Evolutionary conservation across 2,113 vertebrate species (phyloP), one percentile per base, ranked within the genome.

Genomic region (Planiliza haematocheilus): DNA sequence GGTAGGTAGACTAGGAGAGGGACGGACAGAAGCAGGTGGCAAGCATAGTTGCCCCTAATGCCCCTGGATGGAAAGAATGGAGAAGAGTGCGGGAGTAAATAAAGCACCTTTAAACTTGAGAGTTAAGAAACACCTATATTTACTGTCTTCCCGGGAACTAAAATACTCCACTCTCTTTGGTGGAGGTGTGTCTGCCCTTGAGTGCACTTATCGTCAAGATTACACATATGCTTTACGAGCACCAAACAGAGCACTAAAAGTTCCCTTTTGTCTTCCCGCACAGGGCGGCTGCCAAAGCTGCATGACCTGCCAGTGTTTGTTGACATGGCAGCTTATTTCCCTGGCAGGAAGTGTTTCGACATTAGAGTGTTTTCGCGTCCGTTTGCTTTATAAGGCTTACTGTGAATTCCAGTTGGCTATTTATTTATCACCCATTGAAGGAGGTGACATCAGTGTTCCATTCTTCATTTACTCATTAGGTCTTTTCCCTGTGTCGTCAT

Each of bases 21-120:
- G 58, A 86, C 3, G 0, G 67, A 73, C 74, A 55, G 74, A 69
- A 64, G 56, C 88, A 87, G 90, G 70, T 86, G 85, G 46, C 39
- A 10, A 45, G 42, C 50, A 39, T 24, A 55, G n/a, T 9, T 46
- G 57, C 67, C 71, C 62, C 55, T 73, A 61, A 76, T 55, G 14
- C 21, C 36, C 45, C 53, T 13, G 30, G 20, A 53, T 55, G 14
- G 50, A 59, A 43, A 62, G 20, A 65, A 65, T 58, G 24, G 16
- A 58, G 39, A 38, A 9, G 39, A 57, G 18, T 42, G 4, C 0
- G 38, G 14, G 20, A 16, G 10, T 13, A 68, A 16, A 61, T 34
- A 66, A 45, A 51, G 56, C 7, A 4, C 18, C 13, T 68, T 42
- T 5, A 70, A 55, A 61, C 18, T 16, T n/a, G n/a, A 65, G 24